Conservation (phyloP, 2,113 vertebrate genomes). For the Chloropsis cyanopogon region DNA sequence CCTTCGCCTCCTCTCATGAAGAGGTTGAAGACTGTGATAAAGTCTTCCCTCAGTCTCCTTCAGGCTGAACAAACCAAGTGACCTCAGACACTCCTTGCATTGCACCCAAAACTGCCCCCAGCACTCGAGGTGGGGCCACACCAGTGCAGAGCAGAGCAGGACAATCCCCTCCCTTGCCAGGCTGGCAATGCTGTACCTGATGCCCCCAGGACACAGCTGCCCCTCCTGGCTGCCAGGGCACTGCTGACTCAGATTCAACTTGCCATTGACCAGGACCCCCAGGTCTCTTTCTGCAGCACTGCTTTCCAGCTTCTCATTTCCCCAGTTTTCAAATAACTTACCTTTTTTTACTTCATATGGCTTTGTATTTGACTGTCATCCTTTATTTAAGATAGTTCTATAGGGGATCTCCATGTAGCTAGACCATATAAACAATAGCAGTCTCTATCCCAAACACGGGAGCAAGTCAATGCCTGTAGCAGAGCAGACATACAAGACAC, state of each 20-base stretch:
- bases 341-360: neutral
- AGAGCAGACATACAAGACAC: neutral
- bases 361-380: neutral
- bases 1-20: neutral
- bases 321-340: neutral
- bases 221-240: neutral
- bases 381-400: neutral
- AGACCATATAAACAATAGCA: neutral
- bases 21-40: neutral
- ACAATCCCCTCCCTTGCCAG: accelerated
- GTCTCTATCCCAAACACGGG: neutral
- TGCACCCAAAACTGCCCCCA: neutral
- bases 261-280: accelerated
- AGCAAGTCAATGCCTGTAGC: neutral
- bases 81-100: neutral
- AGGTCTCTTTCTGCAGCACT: neutral
- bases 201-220: accelerated
- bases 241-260: neutral
- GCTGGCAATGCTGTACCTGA: neutral
- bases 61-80: neutral
- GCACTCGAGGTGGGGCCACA: accelerated
- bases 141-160: neutral
- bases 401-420: neutral
- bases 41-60: neutral
- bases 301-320: neutral